Base-by-base conservation (phyloP, 2,888 invertebrate genomes). In the Slavum lentiscoides region DNA sequence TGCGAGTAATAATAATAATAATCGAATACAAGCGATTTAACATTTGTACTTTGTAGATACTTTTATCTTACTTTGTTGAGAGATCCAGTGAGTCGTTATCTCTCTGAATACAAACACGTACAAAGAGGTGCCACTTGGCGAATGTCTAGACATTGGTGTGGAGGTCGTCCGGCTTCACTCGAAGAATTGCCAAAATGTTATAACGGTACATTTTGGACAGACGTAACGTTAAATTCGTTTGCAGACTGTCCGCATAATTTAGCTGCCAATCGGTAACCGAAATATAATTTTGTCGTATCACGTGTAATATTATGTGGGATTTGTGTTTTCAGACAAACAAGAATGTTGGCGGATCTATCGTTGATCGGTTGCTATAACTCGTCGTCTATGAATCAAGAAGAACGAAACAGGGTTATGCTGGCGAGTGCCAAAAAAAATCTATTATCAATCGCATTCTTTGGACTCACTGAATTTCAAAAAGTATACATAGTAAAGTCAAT, bases 51-150 rank as follows among this genome's bases (percentile, higher is more conserved):
- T 87, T 85, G 85, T 86, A 91, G 98, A 85, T 98, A 97, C 88
- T 97, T 97, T 88, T 98, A 97, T 89, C 95, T 98, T 84, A 97
- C 98, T 8, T 90, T 99, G 83, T 89, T 99, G 72, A 90, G 99
- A 83, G 96, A 98, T 86, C 99, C 99, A 0, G 92, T 98, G 64
- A 91, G 94, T 77, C 91, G 95, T 84, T 99, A 96, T 88, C 89
- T 99, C 85, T 97, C 97, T 82, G 99, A 99, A 88, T 99, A 95
- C 88, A 91, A 96, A 66, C 99, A 99, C 88, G 98, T 98, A 70
- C 94, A 95, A 86, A 90, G 98, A 49, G 97, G 98, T 58, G 97
- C 97, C 82, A 97, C 97, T 61, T 98, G 98, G 98, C 94, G 94
- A 86, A 94, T 93, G 67, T 89, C 90, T 9, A 86, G 89, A 37